A percentile compares a stretch with the other conserved stretches of the same genome.
Evolutionary conservation across 2,797 vertebrate species (phyloP).

Genomic region (Myotis vivesi): DNA sequence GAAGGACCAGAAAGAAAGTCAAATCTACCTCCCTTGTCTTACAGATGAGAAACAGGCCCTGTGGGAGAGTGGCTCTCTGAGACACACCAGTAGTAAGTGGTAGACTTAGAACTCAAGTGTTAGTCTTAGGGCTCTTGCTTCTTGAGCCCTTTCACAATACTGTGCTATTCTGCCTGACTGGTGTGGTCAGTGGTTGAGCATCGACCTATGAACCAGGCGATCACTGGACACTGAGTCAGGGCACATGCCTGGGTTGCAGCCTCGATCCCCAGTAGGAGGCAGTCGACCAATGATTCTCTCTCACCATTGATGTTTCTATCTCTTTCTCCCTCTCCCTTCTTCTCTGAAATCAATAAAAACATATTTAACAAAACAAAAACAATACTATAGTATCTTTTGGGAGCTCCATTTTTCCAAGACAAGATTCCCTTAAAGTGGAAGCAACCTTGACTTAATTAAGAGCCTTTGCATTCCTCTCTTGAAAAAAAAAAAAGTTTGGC

Average conservation of each 20-base stretch:
- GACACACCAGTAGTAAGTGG: not conserved
- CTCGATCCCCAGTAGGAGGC: too few species aligned
- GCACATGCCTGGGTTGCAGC: too few species aligned
- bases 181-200: too few species aligned
- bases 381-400: not conserved
- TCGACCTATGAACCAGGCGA: too few species aligned
- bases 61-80: not conserved
- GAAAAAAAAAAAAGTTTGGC: not conserved
- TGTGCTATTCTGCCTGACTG: not conserved
- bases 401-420: not conserved
- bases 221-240: too few species aligned
- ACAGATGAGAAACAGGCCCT: not conserved
- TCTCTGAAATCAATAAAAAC: too few species aligned
- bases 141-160: not conserved
- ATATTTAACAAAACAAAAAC: too few species aligned
- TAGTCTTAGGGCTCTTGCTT: not conserved
- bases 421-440: constrained; percentile 1
- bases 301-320: too few species aligned
- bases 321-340: too few species aligned
- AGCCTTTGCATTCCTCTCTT: not conserved
- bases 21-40: not conserved
- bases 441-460: not conserved
- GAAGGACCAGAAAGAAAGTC: not conserved
- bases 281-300: too few species aligned
- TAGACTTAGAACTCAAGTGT: not conserved